Conservation (phyloP, 2,113 vertebrate genomes). For the Scomber japonicus region DNA sequence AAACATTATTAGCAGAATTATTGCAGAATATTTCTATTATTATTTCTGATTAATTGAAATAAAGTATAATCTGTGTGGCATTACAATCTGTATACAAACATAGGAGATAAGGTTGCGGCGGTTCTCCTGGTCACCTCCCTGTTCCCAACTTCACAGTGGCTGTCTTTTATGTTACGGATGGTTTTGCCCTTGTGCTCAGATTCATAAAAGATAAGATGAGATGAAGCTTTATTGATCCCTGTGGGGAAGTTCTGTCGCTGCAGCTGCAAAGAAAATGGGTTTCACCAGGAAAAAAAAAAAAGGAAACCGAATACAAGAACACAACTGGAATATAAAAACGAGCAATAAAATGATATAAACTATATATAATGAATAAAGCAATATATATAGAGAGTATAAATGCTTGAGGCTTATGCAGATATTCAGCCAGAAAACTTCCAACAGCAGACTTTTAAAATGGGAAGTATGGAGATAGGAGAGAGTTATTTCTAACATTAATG, state of each 20-base stretch:
- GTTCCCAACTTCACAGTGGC: neutral
- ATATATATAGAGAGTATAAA: conserved; percentile 12
- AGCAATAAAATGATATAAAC: neutral
- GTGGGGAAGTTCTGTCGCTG: conserved; percentile 36
- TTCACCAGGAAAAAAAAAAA: neutral
- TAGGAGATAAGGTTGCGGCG: neutral
- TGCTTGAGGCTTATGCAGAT: neutral
- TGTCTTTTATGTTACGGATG: conserved; percentile 31
- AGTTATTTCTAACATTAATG: neutral
- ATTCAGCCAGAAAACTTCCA: neutral
- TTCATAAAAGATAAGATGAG: conserved; percentile 55
- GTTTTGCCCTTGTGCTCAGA: conserved; percentile 37
- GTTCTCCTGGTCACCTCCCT: conserved; percentile 9
- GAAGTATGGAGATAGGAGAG: neutral
- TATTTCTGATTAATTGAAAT: neutral
- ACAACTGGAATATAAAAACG: conserved; percentile 8
- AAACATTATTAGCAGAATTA: neutral
- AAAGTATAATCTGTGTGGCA: neutral
- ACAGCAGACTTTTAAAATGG: neutral
- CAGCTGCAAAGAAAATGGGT: conserved; percentile 30
- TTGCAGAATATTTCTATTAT: neutral
- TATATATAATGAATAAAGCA: neutral
- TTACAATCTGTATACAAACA: neutral
- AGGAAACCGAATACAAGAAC: conserved; percentile 6
- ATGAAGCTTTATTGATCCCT: conserved; percentile 62